These are phyloP conservation scores for Agelastica alni DNA, from an alignment of 2,888 invertebrate species.

Conservation along the genomic window DNA sequence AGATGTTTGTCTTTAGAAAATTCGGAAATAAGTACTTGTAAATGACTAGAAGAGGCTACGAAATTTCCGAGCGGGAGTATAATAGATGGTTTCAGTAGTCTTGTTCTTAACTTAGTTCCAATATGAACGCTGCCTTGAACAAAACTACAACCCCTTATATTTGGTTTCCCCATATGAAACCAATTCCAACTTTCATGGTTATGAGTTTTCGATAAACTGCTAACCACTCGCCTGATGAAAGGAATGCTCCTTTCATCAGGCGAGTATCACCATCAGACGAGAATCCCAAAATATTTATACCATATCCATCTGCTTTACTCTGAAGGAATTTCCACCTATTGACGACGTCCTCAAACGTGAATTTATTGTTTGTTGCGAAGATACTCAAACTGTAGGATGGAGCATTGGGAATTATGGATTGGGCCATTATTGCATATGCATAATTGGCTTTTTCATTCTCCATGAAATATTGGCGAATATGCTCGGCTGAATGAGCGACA, in stretches of 20 bases:
- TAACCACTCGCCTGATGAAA: not conserved
- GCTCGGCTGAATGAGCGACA: not conserved
- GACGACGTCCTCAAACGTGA: constrained; percentile 28
- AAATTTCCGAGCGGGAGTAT: not conserved
- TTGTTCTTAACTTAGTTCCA: not conserved
- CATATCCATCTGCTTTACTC: constrained; percentile 8
- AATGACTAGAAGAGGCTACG: not conserved
- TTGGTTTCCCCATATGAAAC: not conserved
- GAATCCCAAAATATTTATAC: constrained; percentile 18
- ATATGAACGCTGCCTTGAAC: not conserved
- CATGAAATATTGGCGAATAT: constrained; percentile 31
- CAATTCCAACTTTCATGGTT: not conserved
- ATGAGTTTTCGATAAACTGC: no score
- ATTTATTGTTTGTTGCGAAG: constrained; percentile 36
- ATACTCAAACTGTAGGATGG: constrained; percentile 33
- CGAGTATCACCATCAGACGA: constrained; percentile 28
- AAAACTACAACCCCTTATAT: not conserved
- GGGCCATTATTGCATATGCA: constrained; percentile 36
- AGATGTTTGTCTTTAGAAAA: not conserved
- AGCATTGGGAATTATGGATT: constrained; percentile 22
- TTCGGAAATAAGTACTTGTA: not conserved
- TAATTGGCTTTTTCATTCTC: constrained; percentile 24
- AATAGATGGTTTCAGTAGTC: not conserved
- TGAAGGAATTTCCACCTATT: constrained; percentile 29
- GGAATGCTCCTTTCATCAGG: constrained; percentile 19